Conservation (phyloP, 2,113 vertebrate species). For the Mionectes macconnelli region DNA sequence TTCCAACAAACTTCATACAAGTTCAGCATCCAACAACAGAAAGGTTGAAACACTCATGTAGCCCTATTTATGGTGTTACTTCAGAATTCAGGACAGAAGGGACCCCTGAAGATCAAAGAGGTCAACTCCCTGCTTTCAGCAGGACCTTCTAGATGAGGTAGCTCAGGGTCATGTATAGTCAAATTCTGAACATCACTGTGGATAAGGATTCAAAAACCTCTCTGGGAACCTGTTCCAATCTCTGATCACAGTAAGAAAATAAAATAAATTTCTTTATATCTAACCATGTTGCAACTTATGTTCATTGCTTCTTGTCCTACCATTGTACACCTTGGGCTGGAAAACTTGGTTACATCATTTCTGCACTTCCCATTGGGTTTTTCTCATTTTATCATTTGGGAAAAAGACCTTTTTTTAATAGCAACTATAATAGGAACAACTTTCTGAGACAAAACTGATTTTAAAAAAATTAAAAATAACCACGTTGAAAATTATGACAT, state of each 20-base stretch:
- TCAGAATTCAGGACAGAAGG: background rate
- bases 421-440: background rate
- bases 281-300: accelerated
- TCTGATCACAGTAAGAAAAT: background rate
- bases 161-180: accelerated
- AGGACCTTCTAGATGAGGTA: background rate
- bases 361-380: background rate
- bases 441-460: background rate
- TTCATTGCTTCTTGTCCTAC: background rate
- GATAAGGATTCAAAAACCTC: background rate
- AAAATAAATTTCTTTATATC: background rate
- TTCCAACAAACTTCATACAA: background rate
- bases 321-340: background rate
- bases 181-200: background rate
- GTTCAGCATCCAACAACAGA: background rate
- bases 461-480: background rate
- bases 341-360: background rate
- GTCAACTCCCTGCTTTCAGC: background rate
- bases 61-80: background rate
- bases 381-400: background rate
- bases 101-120: background rate
- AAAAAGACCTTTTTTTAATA: background rate
- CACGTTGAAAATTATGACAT: background rate
- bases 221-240: background rate
- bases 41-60: background rate